Evolutionary conservation across 2,797 vertebrate species (phyloP).

Genomic region (Phoebastria nigripes): DNA sequence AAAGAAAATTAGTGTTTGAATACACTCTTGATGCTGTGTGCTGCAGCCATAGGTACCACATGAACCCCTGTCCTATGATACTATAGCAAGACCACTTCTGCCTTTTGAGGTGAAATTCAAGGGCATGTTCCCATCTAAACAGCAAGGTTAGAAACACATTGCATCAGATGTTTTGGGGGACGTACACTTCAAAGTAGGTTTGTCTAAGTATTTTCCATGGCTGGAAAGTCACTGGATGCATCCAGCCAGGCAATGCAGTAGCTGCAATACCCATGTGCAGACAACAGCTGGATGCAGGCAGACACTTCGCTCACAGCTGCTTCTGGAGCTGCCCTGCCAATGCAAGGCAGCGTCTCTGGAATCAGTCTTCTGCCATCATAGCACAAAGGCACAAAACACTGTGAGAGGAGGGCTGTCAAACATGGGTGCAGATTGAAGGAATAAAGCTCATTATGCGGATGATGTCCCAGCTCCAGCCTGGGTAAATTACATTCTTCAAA

Average conservation of each 20-base stretch:
- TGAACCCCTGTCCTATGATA: not conserved
- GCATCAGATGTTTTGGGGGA: too few species aligned
- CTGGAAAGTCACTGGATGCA: not conserved
- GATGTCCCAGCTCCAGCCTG: not conserved
- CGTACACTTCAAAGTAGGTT: not conserved
- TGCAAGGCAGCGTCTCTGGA: accelerated
- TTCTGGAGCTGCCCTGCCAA: not conserved
- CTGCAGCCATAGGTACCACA: not conserved
- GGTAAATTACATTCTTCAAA: not conserved
- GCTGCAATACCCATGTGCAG: not conserved
- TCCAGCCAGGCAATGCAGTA: accelerated
- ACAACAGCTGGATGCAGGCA: not conserved
- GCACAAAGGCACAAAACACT: not conserved
- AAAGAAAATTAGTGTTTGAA: not conserved
- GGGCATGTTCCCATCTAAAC: not conserved
- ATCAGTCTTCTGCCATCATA: not conserved
- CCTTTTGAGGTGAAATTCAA: not conserved
- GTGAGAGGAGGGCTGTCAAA: not conserved
- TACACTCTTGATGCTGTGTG: not conserved
- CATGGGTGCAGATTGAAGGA: not conserved
- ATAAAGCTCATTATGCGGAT: not conserved
- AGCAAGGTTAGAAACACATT: not conserved
- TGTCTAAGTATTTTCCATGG: not conserved
- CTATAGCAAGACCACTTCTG: not conserved
- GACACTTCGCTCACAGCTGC: not conserved